Conservation (phyloP, 1,140 invertebrate species). For the Drosophila hydei region DNA sequence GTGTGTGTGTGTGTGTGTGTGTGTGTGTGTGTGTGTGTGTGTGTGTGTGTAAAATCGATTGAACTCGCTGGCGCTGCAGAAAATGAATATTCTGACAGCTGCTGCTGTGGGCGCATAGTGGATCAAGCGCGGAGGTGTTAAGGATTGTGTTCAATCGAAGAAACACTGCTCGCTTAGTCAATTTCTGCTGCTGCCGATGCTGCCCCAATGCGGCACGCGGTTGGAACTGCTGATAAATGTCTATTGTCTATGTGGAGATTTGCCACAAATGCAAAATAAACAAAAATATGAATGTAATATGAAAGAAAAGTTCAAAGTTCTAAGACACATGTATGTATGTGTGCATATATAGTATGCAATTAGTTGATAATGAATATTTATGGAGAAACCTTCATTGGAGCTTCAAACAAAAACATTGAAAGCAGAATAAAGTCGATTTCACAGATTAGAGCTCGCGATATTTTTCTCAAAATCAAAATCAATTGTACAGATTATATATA, state of each 20-base stretch:
- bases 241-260: not conserved
- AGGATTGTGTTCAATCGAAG: not conserved
- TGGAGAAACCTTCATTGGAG: not conserved
- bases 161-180: constrained; percentile 16
- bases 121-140: constrained; percentile 5
- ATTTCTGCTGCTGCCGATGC: constrained; percentile 10
- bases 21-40: constrained; percentile 13
- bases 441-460: constrained; percentile 18
- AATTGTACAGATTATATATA: not conserved
- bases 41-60: constrained; percentile 47
- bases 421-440: constrained; percentile 12
- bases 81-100: constrained; percentile 48
- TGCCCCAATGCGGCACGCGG: not conserved
- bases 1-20: constrained; percentile 3
- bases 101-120: constrained; percentile 4
- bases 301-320: too few species aligned
- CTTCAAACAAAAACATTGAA: constrained; percentile 3
- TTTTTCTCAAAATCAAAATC: constrained; percentile 12
- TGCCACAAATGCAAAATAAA: not conserved
- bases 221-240: not conserved
- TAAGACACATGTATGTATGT: too few species aligned
- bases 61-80: constrained; percentile 38
- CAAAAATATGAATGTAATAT: not conserved
- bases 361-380: not conserved
- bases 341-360: not conserved